Evolutionary conservation across 2,797 vertebrate genomes (phyloP), one percentile per base, ranked within the genome.

Genomic region (Monodelphis domestica): DNA sequence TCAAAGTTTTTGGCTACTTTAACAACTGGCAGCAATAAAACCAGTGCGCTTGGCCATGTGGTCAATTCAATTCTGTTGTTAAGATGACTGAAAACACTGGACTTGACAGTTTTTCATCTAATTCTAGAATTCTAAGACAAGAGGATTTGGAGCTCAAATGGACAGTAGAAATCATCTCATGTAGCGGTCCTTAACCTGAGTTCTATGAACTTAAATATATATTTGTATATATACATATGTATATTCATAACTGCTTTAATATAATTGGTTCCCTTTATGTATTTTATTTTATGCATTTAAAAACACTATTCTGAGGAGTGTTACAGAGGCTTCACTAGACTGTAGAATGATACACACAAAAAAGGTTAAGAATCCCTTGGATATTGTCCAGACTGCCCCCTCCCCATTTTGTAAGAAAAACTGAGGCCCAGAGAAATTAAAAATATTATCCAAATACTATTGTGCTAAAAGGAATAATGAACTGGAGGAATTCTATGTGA

Each of bases 11-110:
- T 24, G 70, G 70, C 70, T 24, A 78, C 45, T 78, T 78, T 78
- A 78, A 78, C 70, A 78, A 78, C 70, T 78, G 70, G 70, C 70
- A 78, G 70, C 70, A 45, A 78, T 63, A 78, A 78, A 78, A 45
- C 70, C 70, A 78, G 38, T 78, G 70, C n/a, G 70, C 70, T 78
- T 78, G 70, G 70, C 70, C 70, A 78, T 78, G 70, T 78, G 70
- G 70, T 78, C 70, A 78, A 78, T 78, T 78, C 38, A 45, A 26
- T 78, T 78, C 38, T 78, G 70, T 78, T 78, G 70, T 78, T 78
- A 26, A 78, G 70, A 78, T 78, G 70, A 38, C 63, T 45, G 70
- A 78, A 78, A 78, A 78, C 15, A 9, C 70, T 78, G 70, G 70
- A 78, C 70, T 45, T 78, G 70, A 78, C 63, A 78, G 17, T 78